Base-by-base conservation (phyloP, 2,888 invertebrate species). In the Clostera curtula region DNA sequence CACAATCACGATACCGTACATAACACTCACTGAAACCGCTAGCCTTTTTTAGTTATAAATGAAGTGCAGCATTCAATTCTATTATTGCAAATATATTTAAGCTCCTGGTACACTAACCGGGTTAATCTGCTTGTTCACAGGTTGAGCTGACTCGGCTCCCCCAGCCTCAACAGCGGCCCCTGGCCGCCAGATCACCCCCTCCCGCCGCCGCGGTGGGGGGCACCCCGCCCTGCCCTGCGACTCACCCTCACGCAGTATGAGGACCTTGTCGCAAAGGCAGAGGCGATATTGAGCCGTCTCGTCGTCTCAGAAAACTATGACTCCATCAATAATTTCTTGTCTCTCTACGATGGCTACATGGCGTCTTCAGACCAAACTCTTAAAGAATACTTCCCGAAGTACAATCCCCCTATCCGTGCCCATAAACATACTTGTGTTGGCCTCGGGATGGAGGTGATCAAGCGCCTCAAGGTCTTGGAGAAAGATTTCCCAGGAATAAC, bases 131-230 rank as follows among this genome's bases (percentile, higher is more conserved):
- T n/a, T n/a, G n/a, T n/a, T n/a, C n/a, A n/a, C n/a, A n/a, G n/a
- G 96, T 95, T 96, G 87, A 95, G 95, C 95, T 96, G 96, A 96
- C 95, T 96, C 95, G 93, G 89, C 89, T 63, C 68, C 36, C 68
- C 56, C 15, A 26, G 56, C 42, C 44, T 62, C 30, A 39, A 63
- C 39, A 66, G 63, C 59, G 67, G 56, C 40, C 61, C 55, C 31
- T 83, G 83, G 83, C 82, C 85, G 68, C 72, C 70, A 45, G 68
- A 68, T 48, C 75, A 74, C 75, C 82, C 76, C 72, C 75, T 82
- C 21, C 77, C 76, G 55, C 72, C 73, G 2, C 83, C 82, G 49
- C 61, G 73, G 56, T 80, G 79, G 79, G 80, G 76, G 68, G 73
- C 71, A 41, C 55, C 72, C 37, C 84, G 82, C 69, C 79, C 73